These are phyloP conservation scores for Pseudorhombus dupliciocellatus DNA, from an alignment of 2,113 vertebrate species.

Conservation along the genomic window DNA sequence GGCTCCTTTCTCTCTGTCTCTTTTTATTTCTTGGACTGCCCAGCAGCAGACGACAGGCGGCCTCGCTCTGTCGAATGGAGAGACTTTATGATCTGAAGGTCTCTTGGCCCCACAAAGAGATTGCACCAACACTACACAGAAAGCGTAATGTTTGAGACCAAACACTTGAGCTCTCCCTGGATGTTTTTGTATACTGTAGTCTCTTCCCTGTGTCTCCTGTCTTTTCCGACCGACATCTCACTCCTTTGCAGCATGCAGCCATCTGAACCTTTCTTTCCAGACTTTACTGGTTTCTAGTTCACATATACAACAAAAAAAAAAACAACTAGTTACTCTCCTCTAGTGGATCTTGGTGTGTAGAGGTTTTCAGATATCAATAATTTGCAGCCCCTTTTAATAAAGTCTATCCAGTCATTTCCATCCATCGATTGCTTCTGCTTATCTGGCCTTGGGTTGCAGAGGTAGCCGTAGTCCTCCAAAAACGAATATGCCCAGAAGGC, in stretches of 20 bases:
- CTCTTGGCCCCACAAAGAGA: conserved; percentile 55
- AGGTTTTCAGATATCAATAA: background rate
- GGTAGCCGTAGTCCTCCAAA: background rate
- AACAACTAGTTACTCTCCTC: background rate
- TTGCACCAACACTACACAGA: conserved; percentile 36
- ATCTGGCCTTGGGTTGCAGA: too few relatives aligned
- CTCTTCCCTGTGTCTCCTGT: background rate
- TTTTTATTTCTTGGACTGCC: conserved; percentile 41
- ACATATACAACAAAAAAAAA: background rate
- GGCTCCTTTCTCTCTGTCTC: conserved; percentile 22
- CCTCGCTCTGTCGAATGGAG: conserved; percentile 73
- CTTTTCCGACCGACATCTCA: background rate
- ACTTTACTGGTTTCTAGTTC: background rate
- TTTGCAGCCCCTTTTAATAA: background rate
- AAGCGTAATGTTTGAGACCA: conserved; percentile 66
- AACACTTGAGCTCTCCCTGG: conserved; percentile 13
- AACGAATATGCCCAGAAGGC: background rate
- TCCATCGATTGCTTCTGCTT: too few relatives aligned
- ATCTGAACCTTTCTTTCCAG: background rate
- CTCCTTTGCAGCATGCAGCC: background rate
- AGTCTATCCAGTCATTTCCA: background rate
- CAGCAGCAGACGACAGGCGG: conserved; percentile 65
- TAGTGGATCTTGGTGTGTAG: background rate
- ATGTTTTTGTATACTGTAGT: background rate
- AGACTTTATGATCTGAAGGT: conserved; percentile 75